Evolutionary conservation across 1,140 invertebrate genomes (phyloP).

Genomic region (Onthophagus taurus): DNA sequence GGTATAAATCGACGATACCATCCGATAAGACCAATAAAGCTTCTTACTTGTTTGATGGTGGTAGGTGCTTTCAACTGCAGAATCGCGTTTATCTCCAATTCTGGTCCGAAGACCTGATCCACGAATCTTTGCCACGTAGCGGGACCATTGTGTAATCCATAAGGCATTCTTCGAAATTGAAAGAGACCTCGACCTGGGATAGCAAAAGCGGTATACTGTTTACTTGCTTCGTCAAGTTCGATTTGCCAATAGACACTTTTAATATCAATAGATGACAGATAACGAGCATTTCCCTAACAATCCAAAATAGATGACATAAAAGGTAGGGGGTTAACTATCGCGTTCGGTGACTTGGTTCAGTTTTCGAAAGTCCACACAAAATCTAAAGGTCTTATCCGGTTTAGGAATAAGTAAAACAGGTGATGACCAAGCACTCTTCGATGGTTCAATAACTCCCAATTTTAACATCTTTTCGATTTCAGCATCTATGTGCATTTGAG

Average conservation of each 20-base stretch:
- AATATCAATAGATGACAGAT: constrained; percentile 31
- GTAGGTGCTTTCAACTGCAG: neutral
- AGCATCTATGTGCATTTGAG: neutral
- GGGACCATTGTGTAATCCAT: constrained; percentile 33
- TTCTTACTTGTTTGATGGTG: neutral
- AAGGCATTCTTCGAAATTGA: constrained; percentile 33
- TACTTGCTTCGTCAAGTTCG: constrained; percentile 18
- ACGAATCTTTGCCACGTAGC: constrained; percentile 14
- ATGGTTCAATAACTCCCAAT: neutral
- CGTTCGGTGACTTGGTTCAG: neutral
- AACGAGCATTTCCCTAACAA: too few relatives aligned
- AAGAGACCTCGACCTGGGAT: constrained; percentile 31
- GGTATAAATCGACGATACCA: neutral
- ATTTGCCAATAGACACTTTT: constrained; percentile 34
- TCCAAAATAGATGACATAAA: neutral
- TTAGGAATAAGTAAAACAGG: neutral
- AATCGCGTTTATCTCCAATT: too few relatives aligned
- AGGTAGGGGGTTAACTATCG: neutral
- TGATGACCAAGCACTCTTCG: neutral
- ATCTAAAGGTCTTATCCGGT: neutral
- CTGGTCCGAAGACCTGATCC: constrained; percentile 12
- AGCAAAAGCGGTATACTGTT: constrained; percentile 35
- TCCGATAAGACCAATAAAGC: neutral
- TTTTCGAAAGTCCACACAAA: neutral
- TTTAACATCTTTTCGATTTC: neutral